Conservation (phyloP, 2,888 invertebrate species). For the Tiphia femorata region DNA sequence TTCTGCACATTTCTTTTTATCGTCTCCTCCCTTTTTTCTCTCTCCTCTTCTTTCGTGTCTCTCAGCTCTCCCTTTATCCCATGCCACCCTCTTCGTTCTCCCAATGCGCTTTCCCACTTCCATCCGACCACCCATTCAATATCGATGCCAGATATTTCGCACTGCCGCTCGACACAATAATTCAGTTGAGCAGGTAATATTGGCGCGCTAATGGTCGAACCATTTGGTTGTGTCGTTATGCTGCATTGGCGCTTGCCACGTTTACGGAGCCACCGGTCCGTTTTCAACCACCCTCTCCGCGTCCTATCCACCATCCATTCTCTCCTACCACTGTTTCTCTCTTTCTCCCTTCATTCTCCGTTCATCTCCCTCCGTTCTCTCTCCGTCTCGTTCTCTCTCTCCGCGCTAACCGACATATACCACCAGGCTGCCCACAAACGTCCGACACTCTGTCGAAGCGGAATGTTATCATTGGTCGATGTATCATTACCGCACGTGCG, state of each 20-base stretch:
- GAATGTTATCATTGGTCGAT: conserved; percentile 57
- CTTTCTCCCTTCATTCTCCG: background rate
- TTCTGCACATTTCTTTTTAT: background rate
- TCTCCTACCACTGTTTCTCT: conserved; percentile 5
- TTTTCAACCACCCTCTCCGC: conserved; percentile 46
- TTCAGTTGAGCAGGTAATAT: conserved; percentile 63
- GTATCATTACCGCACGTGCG: conserved; percentile 54
- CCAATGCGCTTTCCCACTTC: conserved; percentile 20
- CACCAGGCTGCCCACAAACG: conserved; percentile 23
- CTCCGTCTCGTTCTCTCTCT: no score
- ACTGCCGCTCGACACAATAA: conserved; percentile 57
- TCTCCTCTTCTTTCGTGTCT: conserved; percentile 2
- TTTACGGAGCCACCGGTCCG: conserved; percentile 51
- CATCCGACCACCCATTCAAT: conserved; percentile 51
- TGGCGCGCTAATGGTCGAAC: conserved; percentile 55
- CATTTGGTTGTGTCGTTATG: conserved; percentile 60
- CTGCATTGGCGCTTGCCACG: conserved; percentile 58
- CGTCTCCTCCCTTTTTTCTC: background rate
- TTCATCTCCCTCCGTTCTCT: no score
- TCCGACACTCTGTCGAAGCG: conserved; percentile 44
- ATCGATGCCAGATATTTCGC: conserved; percentile 61
- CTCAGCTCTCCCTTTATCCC: conserved; percentile 7
- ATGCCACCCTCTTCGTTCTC: conserved; percentile 18
- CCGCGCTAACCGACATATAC: conserved; percentile 11
- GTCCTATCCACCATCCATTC: conserved; percentile 17